Evolutionary conservation across 2,888 invertebrate genomes (phyloP), one percentile per base, ranked within the genome.

Genomic region (Pilophorus perplexus): DNA sequence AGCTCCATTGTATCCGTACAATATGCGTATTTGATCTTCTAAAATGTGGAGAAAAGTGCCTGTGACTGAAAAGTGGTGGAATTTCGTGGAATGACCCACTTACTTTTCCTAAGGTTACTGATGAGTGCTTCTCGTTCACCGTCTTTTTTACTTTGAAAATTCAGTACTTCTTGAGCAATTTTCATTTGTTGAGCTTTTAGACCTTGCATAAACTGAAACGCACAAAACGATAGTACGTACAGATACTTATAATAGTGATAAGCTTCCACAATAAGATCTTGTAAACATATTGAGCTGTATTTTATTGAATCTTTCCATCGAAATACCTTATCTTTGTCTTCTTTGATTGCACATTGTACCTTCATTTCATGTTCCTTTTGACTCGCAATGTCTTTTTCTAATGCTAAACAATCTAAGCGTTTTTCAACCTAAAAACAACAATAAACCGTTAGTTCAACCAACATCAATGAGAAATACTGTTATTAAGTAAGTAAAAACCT

Each of bases 131-230:
- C 81, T 69, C 83, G 78, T 71, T 86, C 86, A 40, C 77, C 74
- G 74, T 89, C 88, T 76, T 82, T 84, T 71, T 81, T 80, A 74
- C 81, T 83, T 72, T 89, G 89, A 66, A 88, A 80, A 78, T 84
- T 85, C 67, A 81, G 82, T 71, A 89, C 82, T 77, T 88, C 83
- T 69, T 77, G 78, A 74, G 88, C 88, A 42, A 88, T 77, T 73
- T 83, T 82, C 67, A 79, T 80, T 77, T 88, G 88, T 74, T 87
- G 83, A 74, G 82, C 75, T 64, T 84, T 77, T 71, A 87, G 78
- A 74, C 81, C 78, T 71, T 79, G 79, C 71, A 82, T 72, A 27
- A 83, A 76, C 81, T 82, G 71, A 70, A 76, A 74, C 59, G 28
- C n/a, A 52, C 6, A 33, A 12, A 33, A 33, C 33, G 33, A 33